Conservation (phyloP, 2,113 vertebrate species). For the Catharus minimus region DNA sequence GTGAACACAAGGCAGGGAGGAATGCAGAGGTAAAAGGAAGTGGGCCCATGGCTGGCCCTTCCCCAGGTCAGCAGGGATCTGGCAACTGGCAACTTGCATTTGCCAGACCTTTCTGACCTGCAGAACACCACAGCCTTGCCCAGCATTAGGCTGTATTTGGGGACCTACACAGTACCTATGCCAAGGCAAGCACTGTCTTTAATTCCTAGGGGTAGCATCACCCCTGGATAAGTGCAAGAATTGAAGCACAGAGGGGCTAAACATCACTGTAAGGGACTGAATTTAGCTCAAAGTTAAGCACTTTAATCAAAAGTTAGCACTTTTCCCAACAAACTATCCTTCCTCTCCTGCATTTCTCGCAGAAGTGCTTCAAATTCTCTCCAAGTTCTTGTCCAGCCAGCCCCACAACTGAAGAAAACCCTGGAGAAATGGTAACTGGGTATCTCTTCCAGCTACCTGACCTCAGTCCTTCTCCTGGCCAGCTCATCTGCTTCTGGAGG, state of each 20-base stretch:
- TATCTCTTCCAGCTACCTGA: neutral
- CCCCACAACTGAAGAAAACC: neutral
- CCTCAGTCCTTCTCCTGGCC: slow-evolving; percentile 26
- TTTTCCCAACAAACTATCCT: neutral
- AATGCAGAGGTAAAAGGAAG: neutral
- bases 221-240: neutral
- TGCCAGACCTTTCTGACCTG: neutral
- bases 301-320: neutral
- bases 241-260: neutral
- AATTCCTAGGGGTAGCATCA: neutral
- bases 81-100: neutral
- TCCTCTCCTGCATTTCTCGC: neutral
- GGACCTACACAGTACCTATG: neutral
- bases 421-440: neutral
- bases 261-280: neutral
- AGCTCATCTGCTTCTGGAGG: slow-evolving; percentile 15
- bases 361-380: neutral
- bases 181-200: neutral
- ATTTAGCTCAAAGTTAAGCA: neutral
- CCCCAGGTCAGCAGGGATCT: neutral
- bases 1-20: neutral
- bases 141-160: neutral
- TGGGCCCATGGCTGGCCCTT: neutral
- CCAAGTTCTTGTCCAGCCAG: neutral
- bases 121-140: neutral